Evolutionary conservation across 2,888 invertebrate species (phyloP), one percentile per base, ranked within the genome.

Genomic region (Acrocera orbiculus): DNA sequence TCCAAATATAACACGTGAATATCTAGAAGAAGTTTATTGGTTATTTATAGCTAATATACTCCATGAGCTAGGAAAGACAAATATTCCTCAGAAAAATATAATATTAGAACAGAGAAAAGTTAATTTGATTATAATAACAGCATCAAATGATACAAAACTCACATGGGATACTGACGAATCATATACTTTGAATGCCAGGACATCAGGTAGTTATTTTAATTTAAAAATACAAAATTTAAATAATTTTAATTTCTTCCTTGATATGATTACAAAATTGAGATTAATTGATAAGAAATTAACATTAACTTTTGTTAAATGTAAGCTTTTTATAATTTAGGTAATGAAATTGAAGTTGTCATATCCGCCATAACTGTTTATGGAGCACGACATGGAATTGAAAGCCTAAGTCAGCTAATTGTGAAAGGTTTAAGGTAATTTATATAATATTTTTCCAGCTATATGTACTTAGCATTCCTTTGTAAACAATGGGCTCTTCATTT

Each of bases 371-470:
- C 75, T 1, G 68, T 76, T 4, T 83, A 69, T 50, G 83, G 82
- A 0, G 76, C 73, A 1, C 66, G 85, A 0, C 79, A 83, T 47
- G 82, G 66, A 0, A 54, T 85, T 29, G 83, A 86, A 55, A 76
- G 82, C 1, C 61, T 85, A 28, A 68, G 70, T 2, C 83, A 86
- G 46, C 54, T 85, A 33, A 65, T 73, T 3, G 65, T 56, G 1
- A 55, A 54, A 14, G 52, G 51, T 26, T 37, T 31, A 10, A 44
- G 37, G 49, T 51, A 37, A 42, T 46, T 39, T 34, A n/a, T n/a
- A n/a, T n/a, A n/a, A n/a, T n/a, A n/a, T n/a, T n/a, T n/a, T n/a
- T n/a, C n/a, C n/a, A n/a, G n/a, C n/a, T n/a, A n/a, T n/a, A n/a
- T n/a, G n/a, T n/a, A n/a, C n/a, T n/a, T n/a, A n/a, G n/a, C n/a